phyloP scores from a whole-genome alignment of 2,888 invertebrate species.

The Apamea anceps region DNA sequence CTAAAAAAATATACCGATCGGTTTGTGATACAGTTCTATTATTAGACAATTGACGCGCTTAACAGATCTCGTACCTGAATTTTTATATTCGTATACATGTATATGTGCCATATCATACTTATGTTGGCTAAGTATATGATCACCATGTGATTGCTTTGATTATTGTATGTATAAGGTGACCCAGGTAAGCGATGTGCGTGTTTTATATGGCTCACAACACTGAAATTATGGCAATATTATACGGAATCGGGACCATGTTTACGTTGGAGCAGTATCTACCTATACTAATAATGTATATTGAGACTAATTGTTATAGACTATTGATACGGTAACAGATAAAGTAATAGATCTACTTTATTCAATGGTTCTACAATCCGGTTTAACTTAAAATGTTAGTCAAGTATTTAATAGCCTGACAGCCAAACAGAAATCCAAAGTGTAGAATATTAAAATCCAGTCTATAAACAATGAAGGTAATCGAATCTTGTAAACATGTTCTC shows the following conservation, averaged over 20 bases:
- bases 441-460: constrained; percentile 30
- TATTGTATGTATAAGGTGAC: neutral
- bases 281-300: neutral
- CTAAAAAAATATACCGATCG: constrained; percentile 45
- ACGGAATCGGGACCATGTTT: neutral
- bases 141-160: neutral
- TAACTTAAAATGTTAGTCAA: constrained; percentile 7
- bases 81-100: constrained; percentile 29
- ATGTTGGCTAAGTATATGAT: neutral
- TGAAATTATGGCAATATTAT: neutral
- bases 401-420: neutral
- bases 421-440: constrained; percentile 17
- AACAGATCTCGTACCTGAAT: constrained; percentile 35
- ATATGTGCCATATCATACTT: neutral
- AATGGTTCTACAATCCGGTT: constrained; percentile 5
- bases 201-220: neutral
- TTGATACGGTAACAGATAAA: constrained; percentile 8
- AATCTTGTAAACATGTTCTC: constrained; percentile 46
- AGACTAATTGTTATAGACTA: neutral
- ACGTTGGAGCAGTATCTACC: neutral
- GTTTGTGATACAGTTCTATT: constrained; percentile 54
- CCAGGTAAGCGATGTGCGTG: neutral
- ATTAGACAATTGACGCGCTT: constrained; percentile 46
- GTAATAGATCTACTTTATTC: neutral
- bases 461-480: constrained; percentile 39